Base-by-base conservation (phyloP, 2,888 invertebrate genomes). In the Biston betularia region DNA sequence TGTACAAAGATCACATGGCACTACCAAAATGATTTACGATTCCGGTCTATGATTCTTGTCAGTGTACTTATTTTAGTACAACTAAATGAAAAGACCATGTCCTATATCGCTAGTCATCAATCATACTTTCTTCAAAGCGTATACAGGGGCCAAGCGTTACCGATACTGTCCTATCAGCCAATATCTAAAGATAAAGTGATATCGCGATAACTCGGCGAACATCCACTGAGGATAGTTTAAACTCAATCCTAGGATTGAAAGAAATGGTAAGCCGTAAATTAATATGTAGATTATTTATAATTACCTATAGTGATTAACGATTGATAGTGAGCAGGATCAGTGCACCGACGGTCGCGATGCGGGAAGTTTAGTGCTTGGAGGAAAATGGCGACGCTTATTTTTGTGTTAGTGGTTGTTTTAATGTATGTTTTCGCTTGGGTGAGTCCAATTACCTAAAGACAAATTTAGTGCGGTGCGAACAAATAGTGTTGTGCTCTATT, bases 231-330 rank as follows among this genome's bases (percentile, higher is more conserved):
- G 85, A 85, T 86, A 88, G 73, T 80, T 79, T 75, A 69, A 79
- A 75, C 77, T 80, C 83, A 76, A 81, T 80, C 78, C 81, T 74
- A 78, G 79, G 78, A 78, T 78, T 75, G 58, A 83, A 86, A 87
- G 85, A 87, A 91, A 90, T 89, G 90, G 92, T 92, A 80, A 88
- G 90, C 84, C 75, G 82, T 85, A 79, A 79, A 79, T 75, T 74
- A 74, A 79, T 83, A 81, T 74, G 72, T 66, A 67, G 58, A 63
- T 62, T 58, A 63, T 70, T 77, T 73, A 69, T 80, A 80, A 85
- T 63, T 68, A 61, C 48, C n/a, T 53, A 57, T 6, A 53, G 49
- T 67, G 57, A 68, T 67, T 65, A 69, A 54, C 10, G 15, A n/a
- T 15, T 42, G 59, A 44, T 24, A 46, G 63, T 62, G 62, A 59